Base-by-base conservation (phyloP, 1,140 invertebrate species). In the Calycopis cecrops region DNA sequence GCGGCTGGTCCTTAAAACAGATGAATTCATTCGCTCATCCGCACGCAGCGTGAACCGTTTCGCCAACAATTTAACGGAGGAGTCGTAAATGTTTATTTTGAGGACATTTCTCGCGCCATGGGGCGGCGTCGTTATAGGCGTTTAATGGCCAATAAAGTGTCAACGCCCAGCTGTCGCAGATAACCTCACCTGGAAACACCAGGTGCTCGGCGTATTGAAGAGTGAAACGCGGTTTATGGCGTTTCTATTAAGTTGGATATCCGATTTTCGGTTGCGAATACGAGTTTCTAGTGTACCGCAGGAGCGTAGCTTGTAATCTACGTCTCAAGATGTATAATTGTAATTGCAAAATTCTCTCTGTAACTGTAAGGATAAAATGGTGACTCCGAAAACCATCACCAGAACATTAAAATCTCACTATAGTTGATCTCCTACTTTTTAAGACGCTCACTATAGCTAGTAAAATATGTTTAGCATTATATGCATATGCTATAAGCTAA, bases 21-120 rank as follows among this genome's bases (percentile, higher is more conserved):
- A 37, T 37, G 35, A 44, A 42, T 7, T 3, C 21, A 28, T 28
- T 28, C 21, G 21, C 6, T 28, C 21, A 28, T 8, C 60, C 64
- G 68, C 69, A 68, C 67, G 60, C 66, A 62, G 62, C 63, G 69
- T 62, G 68, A 73, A 71, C 67, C 82, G 79, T 80, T 83, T 79
- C 73, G 76, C 73, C 74, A 82, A 82, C 79, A 83, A 82, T 80
- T 82, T 84, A 77, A 74, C 71, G 74, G 65, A 63, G 70, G 52
- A 62, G 65, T 68, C 62, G 79, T 79, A 85, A 85, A 80, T 85
- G 79, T 85, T 85, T 83, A 82, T 85, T 82, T 77, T 71, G 72
- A 62, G 69, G 63, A 73, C 66, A 65, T 79, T 73, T 68, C 73
- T 74, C 57, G 60, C 56, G 62, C 60, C 56, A 55, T 64, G 62